Conservation (phyloP, 2,888 invertebrate genomes). For the Ormyrus rosae region DNA sequence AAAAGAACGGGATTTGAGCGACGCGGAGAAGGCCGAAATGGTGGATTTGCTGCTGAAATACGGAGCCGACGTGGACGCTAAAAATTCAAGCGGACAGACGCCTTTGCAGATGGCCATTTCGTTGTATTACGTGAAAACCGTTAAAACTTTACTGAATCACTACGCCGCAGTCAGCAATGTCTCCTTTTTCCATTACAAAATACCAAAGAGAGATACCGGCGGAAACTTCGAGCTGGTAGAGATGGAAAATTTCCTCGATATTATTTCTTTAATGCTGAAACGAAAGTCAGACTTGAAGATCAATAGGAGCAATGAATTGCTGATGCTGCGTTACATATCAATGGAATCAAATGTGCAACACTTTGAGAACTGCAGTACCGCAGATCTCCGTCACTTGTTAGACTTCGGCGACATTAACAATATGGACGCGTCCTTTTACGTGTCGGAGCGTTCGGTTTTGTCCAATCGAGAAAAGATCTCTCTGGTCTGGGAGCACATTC, state of each 20-base stretch:
- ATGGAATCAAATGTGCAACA: slow-evolving; percentile 37
- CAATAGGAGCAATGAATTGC: slow-evolving; percentile 38
- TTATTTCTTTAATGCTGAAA: slow-evolving; percentile 30
- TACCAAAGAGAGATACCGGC: slow-evolving; percentile 16
- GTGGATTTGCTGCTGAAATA: slow-evolving; percentile 81
- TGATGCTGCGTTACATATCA: slow-evolving; percentile 31
- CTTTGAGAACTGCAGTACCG: slow-evolving; percentile 43
- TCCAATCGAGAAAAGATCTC: slow-evolving; percentile 35
- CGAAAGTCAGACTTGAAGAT: slow-evolving; percentile 31
- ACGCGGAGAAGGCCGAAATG: slow-evolving; percentile 80
- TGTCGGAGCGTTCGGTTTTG: slow-evolving; percentile 22
- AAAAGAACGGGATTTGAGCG: slow-evolving; percentile 30
- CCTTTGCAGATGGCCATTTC: slow-evolving; percentile 83
- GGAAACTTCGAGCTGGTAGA: slow-evolving; percentile 16
- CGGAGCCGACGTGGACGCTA: slow-evolving; percentile 80
- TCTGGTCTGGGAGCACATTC: slow-evolving; percentile 43
- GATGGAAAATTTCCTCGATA: slow-evolving; percentile 45
- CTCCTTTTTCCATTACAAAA: slow-evolving; percentile 43
- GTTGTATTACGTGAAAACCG: slow-evolving; percentile 12
- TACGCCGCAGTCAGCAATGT: slow-evolving; percentile 30
- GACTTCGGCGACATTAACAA: slow-evolving; percentile 46
- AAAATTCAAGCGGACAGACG: slow-evolving; percentile 88
- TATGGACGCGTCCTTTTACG: slow-evolving; percentile 32
- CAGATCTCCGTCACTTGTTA: slow-evolving; percentile 21
- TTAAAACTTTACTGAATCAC: slow-evolving; percentile 23